These are phyloP conservation scores for Chlorodrepanis virens DNA, from an alignment of 2,113 vertebrate genomes.

Conservation along the genomic window DNA sequence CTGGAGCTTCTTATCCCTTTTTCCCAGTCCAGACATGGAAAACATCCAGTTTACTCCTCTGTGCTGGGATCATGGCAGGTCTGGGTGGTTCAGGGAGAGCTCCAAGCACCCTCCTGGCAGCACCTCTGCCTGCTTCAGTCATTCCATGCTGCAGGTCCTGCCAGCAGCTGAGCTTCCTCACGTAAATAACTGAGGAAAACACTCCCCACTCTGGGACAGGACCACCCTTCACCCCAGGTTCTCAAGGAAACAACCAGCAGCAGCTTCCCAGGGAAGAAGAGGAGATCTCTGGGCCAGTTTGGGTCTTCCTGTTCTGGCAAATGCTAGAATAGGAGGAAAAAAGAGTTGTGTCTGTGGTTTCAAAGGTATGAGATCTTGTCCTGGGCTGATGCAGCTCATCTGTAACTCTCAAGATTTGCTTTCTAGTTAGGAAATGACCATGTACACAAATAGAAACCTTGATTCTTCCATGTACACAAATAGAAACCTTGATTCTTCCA, in stretches of 20 bases:
- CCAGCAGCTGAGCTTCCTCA: neutral
- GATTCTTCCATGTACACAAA: neutral
- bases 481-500: neutral
- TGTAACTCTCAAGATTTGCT: neutral
- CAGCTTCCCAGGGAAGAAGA: neutral
- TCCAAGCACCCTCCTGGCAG: neutral
- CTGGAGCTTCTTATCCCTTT: neutral
- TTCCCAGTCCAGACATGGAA: neutral
- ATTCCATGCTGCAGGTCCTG: neutral
- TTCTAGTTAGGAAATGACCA: neutral
- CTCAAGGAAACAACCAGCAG: neutral
- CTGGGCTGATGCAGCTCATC: neutral
- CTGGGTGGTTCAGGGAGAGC: neutral
- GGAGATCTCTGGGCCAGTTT: neutral
- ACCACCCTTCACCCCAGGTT: neutral
- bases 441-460: fast-evolving
- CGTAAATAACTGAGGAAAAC: neutral
- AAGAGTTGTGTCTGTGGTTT: neutral
- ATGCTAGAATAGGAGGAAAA: neutral
- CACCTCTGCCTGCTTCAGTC: neutral
- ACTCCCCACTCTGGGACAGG: neutral
- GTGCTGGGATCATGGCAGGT: neutral
- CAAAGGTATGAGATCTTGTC: neutral
- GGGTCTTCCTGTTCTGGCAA: neutral
- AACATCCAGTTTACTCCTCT: neutral